phyloP scores from a whole-genome alignment of 2,888 invertebrate species.

The Trypoxylon attenuatum region DNA sequence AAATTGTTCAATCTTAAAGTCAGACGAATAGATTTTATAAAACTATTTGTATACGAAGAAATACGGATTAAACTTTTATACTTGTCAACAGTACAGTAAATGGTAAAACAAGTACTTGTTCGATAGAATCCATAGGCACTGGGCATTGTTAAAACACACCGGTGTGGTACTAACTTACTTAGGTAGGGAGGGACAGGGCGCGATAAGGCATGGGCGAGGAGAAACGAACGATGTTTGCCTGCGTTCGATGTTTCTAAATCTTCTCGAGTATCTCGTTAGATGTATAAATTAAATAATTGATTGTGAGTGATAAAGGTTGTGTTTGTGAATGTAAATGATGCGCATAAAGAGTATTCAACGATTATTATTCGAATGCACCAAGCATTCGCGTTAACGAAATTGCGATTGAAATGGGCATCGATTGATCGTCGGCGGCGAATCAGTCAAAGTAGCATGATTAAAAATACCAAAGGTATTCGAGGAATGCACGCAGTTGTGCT shows the following conservation, averaged over 20 bases:
- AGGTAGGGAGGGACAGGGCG: too few relatives aligned
- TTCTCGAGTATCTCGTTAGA: conserved; percentile 6
- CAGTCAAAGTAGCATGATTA: not conserved
- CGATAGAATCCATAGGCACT: conserved; percentile 12
- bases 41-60: conserved; percentile 59
- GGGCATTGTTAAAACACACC: conserved; percentile 17
- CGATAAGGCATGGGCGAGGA: not conserved
- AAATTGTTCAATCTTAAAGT: conserved; percentile 7
- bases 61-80: conserved; percentile 55
- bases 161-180: not conserved
- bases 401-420: too few relatives aligned
- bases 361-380: not conserved
- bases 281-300: conserved; percentile 15
- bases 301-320: conserved; percentile 24
- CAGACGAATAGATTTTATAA: conserved; percentile 26
- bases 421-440: not conserved
- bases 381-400: not conserved
- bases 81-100: conserved; percentile 20
- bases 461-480: conserved; percentile 33
- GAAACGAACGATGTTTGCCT: conserved; percentile 1
- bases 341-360: not conserved
- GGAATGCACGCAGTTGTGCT: conserved; percentile 28
- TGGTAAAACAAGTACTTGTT: conserved; percentile 11
- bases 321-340: not conserved
- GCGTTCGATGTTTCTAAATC: conserved; percentile 23